Percentiles rank a stretch among this genome's conserved stretches.
Conservation (phyloP, 2,797 vertebrate species). For the Epinephelus awoara region DNA sequence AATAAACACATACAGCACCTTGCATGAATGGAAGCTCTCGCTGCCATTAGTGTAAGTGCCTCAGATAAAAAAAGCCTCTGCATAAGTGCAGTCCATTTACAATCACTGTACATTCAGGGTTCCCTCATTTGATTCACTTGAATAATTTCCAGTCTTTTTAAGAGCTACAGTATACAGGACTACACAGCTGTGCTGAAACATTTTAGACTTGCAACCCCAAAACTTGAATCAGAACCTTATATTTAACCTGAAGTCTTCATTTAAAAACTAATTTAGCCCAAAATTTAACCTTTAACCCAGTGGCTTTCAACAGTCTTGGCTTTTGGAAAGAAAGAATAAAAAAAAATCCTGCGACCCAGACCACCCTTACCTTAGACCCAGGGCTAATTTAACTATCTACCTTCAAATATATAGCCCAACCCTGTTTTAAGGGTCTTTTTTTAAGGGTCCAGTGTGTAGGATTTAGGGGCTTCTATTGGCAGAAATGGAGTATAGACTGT, state of each 20-base stretch:
- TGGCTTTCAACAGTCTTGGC: background rate
- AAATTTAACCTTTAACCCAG: background rate
- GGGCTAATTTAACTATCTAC: background rate
- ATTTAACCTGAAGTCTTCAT: background rate
- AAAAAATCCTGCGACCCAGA: background rate
- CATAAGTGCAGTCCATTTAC: background rate
- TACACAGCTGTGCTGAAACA: too few relatives aligned
- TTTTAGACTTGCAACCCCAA: background rate
- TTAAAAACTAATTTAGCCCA: background rate
- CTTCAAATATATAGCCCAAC: background rate
- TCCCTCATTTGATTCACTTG: background rate
- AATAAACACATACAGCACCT: background rate
- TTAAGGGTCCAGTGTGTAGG: background rate
- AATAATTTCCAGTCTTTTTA: background rate
- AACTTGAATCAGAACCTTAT: background rate
- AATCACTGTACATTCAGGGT: background rate
- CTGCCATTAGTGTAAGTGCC: conserved; percentile 22
- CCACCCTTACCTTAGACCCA: background rate
- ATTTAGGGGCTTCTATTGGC: too few relatives aligned
- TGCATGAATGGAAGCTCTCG: background rate
- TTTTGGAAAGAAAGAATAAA: background rate
- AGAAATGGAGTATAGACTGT: too few relatives aligned
- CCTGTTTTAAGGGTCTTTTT: background rate
- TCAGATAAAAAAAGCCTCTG: background rate
- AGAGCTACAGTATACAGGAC: background rate